Base-by-base conservation (phyloP, 2,888 invertebrate genomes). In the Sipha maydis region DNA sequence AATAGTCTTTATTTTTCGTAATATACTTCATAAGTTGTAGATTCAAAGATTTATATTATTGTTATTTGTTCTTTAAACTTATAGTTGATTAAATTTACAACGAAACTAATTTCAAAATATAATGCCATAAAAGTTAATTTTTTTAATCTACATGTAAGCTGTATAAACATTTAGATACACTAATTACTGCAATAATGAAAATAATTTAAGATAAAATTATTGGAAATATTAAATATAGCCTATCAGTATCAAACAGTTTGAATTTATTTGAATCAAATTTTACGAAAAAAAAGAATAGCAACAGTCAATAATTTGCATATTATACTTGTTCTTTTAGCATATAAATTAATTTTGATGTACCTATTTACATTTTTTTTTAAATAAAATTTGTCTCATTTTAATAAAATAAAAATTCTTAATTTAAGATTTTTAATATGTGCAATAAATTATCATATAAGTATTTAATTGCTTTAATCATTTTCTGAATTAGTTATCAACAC, bases 71-170 rank as follows among this genome's bases (percentile, higher is more conserved):
- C 67, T 84, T 34, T 4, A 34, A 76, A 76, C 76, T 61, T 14
- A 84, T 28, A n/a, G 56, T 75, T 76, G 38, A 67, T 67, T 41
- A 31, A 61, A 67, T 41, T 67, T 84, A 76, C 76, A 41, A 31
- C 61, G 41, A 84, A 84, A 84, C 38, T 38, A 61, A 61, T 75
- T 84, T 84, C 56, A 84, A 84, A 84, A 84, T 84, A 84, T 11
- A 48, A 48, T 48, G 11, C 11, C 7, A 41, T 41, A 1, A 41
- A 5, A 41, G 8, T 41, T 8, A 48, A 48, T 14, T 14, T 14
- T 48, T 48, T 14, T 0, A 48, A 48, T 48, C 48, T 48, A 48
- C 14, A 48, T 11, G 11, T 14, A 48, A 48, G 1, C 14, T 48
- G 48, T 48, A 48, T 14, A 14, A 48, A 48, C 11, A 48, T 48